Evolutionary conservation across 2,888 invertebrate species (phyloP).

Genomic region (Lycia hirtaria): DNA sequence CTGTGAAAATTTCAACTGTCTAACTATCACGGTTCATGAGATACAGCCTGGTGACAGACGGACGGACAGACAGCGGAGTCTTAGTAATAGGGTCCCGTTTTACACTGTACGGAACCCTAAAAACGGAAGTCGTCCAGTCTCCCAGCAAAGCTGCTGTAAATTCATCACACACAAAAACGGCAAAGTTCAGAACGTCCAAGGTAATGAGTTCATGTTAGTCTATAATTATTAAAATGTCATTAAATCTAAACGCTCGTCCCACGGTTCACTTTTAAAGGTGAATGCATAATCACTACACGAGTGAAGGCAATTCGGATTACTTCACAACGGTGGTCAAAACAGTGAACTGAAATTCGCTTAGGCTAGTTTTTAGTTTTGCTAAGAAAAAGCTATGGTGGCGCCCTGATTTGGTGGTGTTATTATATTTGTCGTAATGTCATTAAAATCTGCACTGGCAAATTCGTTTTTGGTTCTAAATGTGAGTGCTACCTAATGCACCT

Average conservation of each 20-base stretch:
- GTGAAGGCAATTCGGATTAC: constrained; percentile 12
- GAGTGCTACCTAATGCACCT: too few relatives aligned
- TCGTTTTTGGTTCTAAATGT: not conserved
- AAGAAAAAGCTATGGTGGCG: not conserved
- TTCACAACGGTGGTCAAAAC: not conserved
- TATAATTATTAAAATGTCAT: constrained; percentile 35
- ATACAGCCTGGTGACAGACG: too few relatives aligned
- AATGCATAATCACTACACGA: constrained; percentile 5
- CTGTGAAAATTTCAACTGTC: too few relatives aligned
- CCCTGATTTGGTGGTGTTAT: not conserved
- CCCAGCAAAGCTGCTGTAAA: too few relatives aligned
- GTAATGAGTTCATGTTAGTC: constrained; percentile 11
- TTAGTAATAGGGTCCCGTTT: too few relatives aligned
- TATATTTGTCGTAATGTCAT: not conserved
- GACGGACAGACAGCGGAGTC: too few relatives aligned
- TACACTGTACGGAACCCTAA: not conserved
- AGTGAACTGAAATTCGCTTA: not conserved
- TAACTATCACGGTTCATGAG: too few relatives aligned
- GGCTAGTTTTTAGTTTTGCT: not conserved
- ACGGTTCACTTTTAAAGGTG: constrained; percentile 33
- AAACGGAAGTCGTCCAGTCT: too few relatives aligned
- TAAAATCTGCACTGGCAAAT: not conserved
- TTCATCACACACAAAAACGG: too few relatives aligned
- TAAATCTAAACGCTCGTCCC: constrained; percentile 27
- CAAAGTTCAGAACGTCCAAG: constrained; percentile 8